Evolutionary conservation across 2,888 invertebrate genomes (phyloP).

Genomic region (Eupithecia subumbrata): DNA sequence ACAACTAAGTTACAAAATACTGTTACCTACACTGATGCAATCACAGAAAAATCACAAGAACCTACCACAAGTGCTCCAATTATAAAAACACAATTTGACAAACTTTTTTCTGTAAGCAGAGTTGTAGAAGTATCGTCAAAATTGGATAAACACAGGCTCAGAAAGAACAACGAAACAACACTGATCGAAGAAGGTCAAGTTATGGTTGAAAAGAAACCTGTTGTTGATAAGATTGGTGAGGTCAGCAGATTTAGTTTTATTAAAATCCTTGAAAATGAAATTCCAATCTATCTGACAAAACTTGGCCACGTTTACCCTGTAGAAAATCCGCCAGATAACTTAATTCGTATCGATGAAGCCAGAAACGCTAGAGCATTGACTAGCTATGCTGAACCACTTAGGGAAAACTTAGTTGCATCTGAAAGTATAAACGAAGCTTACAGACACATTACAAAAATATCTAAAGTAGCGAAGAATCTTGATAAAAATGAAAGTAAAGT

Average conservation of each 20-base stretch:
- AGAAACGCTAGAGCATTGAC: slow-evolving; percentile 77
- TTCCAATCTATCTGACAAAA: slow-evolving; percentile 79
- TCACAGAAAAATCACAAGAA: slow-evolving; percentile 49
- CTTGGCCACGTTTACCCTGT: slow-evolving; percentile 78
- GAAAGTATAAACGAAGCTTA: slow-evolving; percentile 81
- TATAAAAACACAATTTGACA: slow-evolving; percentile 81
- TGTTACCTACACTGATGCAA: slow-evolving; percentile 43
- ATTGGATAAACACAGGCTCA: slow-evolving; percentile 83
- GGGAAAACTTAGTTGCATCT: slow-evolving; percentile 77
- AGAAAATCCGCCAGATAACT: slow-evolving; percentile 77
- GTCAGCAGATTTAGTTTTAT: slow-evolving; percentile 88
- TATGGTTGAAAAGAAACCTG: slow-evolving; percentile 85
- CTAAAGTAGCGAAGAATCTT: slow-evolving; percentile 43
- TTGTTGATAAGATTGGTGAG: slow-evolving; percentile 87
- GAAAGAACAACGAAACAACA: slow-evolving; percentile 82
- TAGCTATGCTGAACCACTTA: slow-evolving; percentile 68
- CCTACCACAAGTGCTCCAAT: slow-evolving; percentile 55
- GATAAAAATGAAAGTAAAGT: slow-evolving; percentile 51
- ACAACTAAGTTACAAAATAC: slow-evolving; percentile 50
- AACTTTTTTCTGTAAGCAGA: slow-evolving; percentile 87
- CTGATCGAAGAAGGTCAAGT: slow-evolving; percentile 80
- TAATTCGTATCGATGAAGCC: slow-evolving; percentile 79
- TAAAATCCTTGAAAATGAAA: slow-evolving; percentile 86
- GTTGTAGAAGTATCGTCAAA: slow-evolving; percentile 88
- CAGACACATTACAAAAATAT: slow-evolving; percentile 66